Base-by-base conservation (phyloP, 2,797 vertebrate genomes). In the Staurois parvus region DNA sequence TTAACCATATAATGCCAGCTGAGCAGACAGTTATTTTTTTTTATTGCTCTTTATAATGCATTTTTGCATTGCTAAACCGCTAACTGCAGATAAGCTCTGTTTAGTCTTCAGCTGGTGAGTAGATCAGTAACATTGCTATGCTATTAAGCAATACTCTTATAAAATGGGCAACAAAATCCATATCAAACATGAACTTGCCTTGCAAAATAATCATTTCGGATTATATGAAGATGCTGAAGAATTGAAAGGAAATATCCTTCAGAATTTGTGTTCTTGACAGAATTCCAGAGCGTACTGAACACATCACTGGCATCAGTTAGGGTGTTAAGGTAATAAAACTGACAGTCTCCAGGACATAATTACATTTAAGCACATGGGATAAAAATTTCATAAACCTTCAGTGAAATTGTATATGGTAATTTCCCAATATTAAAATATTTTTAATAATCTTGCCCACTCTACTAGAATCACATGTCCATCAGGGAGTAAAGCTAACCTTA, bases 181-280 rank as follows among this genome's bases (percentile, higher is more conserved):
- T 56, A 56, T 21, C 40, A 30, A 1, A 45, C 2, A 11, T 3
- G 2, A 37, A 21, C 79, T 94, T 96, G 99, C 98, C 97, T 96
- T 93, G 97, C 93, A 92, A 96, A 95, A 93, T 94, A 93, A 91
- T 99, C 97, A 86, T 98, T 99, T 89, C 97, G 93, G 93, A 99
- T 95, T 70, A 99, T 93, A 91, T 98, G 90, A 90, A 99, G 96
- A 93, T 99, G 98, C 86, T 99, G 98, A 87, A 99, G 95, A 91
- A 99, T 97, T 86, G 98, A 99, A 88, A 99, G 95, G 88, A 99
- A 98, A 92, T 96, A 94, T 84, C 93, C 91, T 91, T 98, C 97
- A 19, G 97, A 95, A 13, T 81, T 92, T 70, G 96, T 97, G 91
- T 97, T 95, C 92, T 97, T 98, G 91, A 99, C 96, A 89, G 93